Base-by-base conservation (phyloP, 2,797 vertebrate genomes). In the Rhodeus uyekii region DNA sequence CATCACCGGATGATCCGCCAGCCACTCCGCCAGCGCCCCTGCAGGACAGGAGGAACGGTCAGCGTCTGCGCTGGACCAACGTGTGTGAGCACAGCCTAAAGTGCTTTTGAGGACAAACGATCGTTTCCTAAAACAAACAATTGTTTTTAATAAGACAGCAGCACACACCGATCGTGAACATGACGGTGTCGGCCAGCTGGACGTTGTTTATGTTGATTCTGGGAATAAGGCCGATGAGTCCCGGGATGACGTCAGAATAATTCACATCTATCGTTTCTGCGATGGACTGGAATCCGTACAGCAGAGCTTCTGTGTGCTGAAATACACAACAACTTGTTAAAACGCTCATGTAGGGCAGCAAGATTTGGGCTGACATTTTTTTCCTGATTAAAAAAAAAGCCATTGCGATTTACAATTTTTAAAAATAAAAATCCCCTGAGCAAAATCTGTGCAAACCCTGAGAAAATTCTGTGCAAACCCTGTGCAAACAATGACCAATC, bases 231-330 rank as follows among this genome's bases (percentile, higher is more conserved):
- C 98, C 98, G 2, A 99, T 99, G 83, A 99, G 95, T 29, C 98
- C 98, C 0, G 98, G 98, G 87, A 99, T 98, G 87, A 99, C 98
- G 1, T 99, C 98, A 0, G 98, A 99, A 90, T 99, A 99, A 89
- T 99, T 99, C 64, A 99, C 97, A 0, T 99, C 97, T 9, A 98
- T 98, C 50, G 98, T 99, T 93, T 99, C 98, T 0, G 98, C 97
- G 72, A 99, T 99, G 90, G 98, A 99, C 90, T 99, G 98, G 94
- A 99, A 99, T 87, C 98, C 98, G 0, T 98, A 99, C 61, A 99
- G 95, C 90, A 99, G 94, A 29, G 98, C 97, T 88, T 99, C 97
- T 0, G 96, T 99, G 92, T 99, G 97, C 97, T 99, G 91, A 65
- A 53, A 65, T 0, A 2, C 6, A 73, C 22, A 9, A 9, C 9